These are phyloP conservation scores for Dendrolimus kikuchii DNA, from an alignment of 1,140 invertebrate species.

Conservation along the genomic window DNA sequence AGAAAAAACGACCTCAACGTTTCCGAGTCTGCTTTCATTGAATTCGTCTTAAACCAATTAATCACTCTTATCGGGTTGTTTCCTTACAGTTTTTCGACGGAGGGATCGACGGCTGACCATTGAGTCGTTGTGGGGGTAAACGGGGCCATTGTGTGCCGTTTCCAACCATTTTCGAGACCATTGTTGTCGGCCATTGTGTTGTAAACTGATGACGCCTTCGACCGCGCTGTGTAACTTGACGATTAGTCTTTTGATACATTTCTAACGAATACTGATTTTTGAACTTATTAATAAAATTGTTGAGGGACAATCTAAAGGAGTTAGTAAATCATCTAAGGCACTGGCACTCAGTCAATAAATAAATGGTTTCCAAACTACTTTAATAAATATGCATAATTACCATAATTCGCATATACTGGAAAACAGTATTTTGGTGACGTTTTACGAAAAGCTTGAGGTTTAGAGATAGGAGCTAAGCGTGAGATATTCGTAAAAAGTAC, in stretches of 20 bases:
- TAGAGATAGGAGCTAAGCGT: too few species aligned
- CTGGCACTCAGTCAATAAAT: too few species aligned
- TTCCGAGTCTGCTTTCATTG: conserved; percentile 48
- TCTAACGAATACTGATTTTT: not conserved
- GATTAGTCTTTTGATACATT: conserved; percentile 45
- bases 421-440: too few species aligned
- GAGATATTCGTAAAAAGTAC: too few species aligned
- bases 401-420: too few species aligned
- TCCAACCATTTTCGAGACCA: conserved; percentile 43
- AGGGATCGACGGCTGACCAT: conserved; percentile 50
- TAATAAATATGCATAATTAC: too few species aligned
- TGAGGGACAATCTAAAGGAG: too few species aligned
- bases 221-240: conserved; percentile 33
- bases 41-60: conserved; percentile 65
- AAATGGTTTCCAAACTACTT: too few species aligned
- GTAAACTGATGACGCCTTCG: conserved; percentile 44
- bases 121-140: conserved; percentile 49
- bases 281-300: not conserved
- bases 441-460: too few species aligned
- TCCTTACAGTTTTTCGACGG: conserved; percentile 48
- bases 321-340: too few species aligned
- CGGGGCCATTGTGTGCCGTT: conserved; percentile 35
- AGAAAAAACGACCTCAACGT: conserved; percentile 25
- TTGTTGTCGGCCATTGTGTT: conserved; percentile 55
- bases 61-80: conserved; percentile 64